Base-by-base conservation (phyloP, 2,797 vertebrate species). In the Uromys caudimaculatus region DNA sequence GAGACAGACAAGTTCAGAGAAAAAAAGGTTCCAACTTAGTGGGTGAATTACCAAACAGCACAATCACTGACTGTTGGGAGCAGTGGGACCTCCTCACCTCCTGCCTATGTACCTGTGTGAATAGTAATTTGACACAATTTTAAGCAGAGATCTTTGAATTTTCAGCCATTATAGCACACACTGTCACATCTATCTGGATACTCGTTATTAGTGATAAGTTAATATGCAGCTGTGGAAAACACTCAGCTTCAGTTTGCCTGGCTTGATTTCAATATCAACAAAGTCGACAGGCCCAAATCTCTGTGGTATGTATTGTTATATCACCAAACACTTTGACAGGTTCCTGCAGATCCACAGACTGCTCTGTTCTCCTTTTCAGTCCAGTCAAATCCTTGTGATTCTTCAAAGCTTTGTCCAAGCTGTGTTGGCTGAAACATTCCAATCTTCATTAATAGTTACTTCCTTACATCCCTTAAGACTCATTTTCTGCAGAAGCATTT, bases 191-290 rank as follows among this genome's bases (percentile, higher is more conserved):
- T 76, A 67, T 83, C 32, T 82, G n/a, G 32, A 41, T 62, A 44
- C 82, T 56, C 14, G 62, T 91, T 47, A 71, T 90, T 78, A 91
- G 90, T 56, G 88, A 78, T 95, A 94, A 96, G 71, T 91, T 92
- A 81, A 92, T 83, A 92, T 92, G 94, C 77, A 90, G 44, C n/a
- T 93, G 24, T 78, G 41, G 62, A 97, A 96, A 95, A 71, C 27
- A 82, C n/a, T 64, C 41, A 9, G 88, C 54, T 93, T 90, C 73
- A 79, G 13, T 97, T 97, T 95, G 87, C 23, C 94, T 96, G 88
- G 62, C 89, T 91, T 76, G 52, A 50, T 62, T 97, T 93, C 50
- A 95, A 41, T 84, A 79, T 92, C 35, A 91, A 89, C 75, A 85
- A 88, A 92, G 88, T 86, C 32, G 84, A 71, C 47, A 97, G 58